Base-by-base conservation (phyloP, 2,888 invertebrate genomes). In the Acanthacorydalis orientalis region DNA sequence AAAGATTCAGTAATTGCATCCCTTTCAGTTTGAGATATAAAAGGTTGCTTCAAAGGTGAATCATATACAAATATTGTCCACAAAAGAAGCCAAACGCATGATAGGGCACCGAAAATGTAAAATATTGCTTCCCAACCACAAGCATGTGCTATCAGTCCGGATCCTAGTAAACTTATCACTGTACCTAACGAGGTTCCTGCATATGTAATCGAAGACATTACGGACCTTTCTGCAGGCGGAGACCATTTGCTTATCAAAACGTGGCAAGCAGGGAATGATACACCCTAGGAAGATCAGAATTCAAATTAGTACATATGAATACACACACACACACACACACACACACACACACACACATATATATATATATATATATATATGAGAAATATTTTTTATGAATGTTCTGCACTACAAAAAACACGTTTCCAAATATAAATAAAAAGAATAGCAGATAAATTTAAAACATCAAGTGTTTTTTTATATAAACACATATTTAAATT, bases 211-310 rank as follows among this genome's bases (percentile, higher is more conserved):
- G 88, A 83, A 2, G 88, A 85, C 69, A 93, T 78, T 31, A 86
- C 75, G 53, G 85, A 83, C 44, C 91, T 76, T 64, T 95, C 93
- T 31, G 75, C 70, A 0, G 91, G 89, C 1, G 92, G 92, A 1
- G 91, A 84, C 93, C 93, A 95, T 48, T 81, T 77, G 0, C 91
- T 83, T 55, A 88, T 69, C 68, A 95, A 69, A 3, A 87, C 83
- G 63, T 93, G 91, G 83, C 90, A 87, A 0, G 88, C 85, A 0
- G 93, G 93, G 58, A 92, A 91, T 1, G 87, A 86, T 4, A 88
- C 87, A 2, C 87, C 88, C 73, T 79, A 57, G 10, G 53, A 53
- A 40, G 38, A 46, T 41, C 34, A 49, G 44, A 38, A 41, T n/a
- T n/a, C n/a, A n/a, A n/a, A n/a, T n/a, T n/a, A 43, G 14, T 4